These are phyloP conservation scores for Borostomias antarcticus DNA, from an alignment of 2,797 vertebrate species.

Conservation along the genomic window DNA sequence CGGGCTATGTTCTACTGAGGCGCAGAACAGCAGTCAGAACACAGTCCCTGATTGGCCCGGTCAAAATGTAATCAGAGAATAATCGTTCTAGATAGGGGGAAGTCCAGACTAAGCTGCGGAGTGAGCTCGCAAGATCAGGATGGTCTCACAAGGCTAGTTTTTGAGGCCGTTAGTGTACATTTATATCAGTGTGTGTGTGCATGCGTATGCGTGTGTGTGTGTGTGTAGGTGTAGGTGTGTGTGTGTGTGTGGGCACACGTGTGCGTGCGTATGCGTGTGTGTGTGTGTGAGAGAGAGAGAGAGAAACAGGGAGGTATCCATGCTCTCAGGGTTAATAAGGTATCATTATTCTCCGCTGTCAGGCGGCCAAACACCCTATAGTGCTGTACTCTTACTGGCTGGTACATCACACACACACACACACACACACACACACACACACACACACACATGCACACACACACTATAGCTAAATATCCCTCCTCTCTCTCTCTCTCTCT, in stretches of 20 bases:
- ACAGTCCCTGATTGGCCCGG: too few relatives aligned
- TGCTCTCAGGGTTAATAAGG: constrained; percentile 1
- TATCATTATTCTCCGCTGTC: not conserved
- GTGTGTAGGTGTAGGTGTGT: not conserved
- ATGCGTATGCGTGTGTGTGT: not conserved
- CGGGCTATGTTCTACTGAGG: too few relatives aligned
- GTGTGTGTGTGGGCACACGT: too few relatives aligned
- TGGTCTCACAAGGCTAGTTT: too few relatives aligned
- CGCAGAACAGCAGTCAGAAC: too few relatives aligned
- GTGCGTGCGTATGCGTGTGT: not conserved
- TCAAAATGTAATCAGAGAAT: too few relatives aligned
- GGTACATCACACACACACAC: constrained; percentile 15
- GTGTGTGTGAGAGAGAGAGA: too few relatives aligned
- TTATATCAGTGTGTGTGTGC: not conserved
- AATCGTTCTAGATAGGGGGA: too few relatives aligned
- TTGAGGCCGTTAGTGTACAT: constrained; percentile 3
- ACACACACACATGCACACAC: constrained; percentile 36
- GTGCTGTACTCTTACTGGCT: not conserved
- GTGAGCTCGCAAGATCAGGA: too few relatives aligned
- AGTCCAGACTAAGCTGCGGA: too few relatives aligned
- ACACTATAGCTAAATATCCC: constrained; percentile 30
- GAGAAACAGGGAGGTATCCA: not conserved
- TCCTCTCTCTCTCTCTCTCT: not conserved
- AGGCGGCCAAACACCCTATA: not conserved
- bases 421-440: constrained; percentile 19